Evolutionary conservation across 2,888 invertebrate genomes (phyloP).

Genomic region (Tanypteryx hageni): DNA sequence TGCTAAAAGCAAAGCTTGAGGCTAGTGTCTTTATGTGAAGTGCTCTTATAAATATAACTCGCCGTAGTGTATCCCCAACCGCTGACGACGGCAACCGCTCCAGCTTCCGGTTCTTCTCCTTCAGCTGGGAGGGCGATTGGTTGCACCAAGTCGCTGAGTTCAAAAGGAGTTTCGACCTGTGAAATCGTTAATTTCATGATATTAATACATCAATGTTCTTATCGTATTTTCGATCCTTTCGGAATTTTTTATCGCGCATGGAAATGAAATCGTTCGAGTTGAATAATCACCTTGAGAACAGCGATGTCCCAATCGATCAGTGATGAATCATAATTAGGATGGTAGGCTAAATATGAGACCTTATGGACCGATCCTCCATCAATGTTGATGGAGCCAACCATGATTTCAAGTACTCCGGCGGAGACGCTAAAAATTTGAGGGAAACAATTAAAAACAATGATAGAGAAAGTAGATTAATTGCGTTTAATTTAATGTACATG

Average conservation of each 20-base stretch:
- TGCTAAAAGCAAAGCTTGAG: too few species aligned
- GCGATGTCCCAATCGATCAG: constrained; percentile 48
- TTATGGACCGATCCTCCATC: constrained; percentile 7
- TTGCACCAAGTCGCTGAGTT: background rate
- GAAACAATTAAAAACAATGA: too few species aligned
- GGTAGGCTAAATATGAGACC: background rate
- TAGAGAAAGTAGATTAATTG: too few species aligned
- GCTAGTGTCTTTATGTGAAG: too few species aligned
- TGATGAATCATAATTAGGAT: constrained; percentile 19
- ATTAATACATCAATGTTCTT: background rate
- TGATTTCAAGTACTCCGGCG: background rate
- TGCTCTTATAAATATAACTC: background rate
- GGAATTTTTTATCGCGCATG: background rate
- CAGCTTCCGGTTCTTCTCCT: constrained; percentile 23
- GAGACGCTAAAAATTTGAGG: background rate
- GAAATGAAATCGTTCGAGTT: background rate
- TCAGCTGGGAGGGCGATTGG: background rate
- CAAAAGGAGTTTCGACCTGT: constrained; percentile 31
- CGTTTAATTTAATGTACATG: too few species aligned
- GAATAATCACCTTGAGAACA: constrained; percentile 17
- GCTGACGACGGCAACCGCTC: background rate
- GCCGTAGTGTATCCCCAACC: constrained; percentile 35
- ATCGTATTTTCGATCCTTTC: too few species aligned
- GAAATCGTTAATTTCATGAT: background rate
- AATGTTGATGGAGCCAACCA: constrained; percentile 3